A percentile compares a stretch with the other conserved stretches of the same genome.
Conservation (phyloP, 2,113 vertebrate genomes). For the Serilophus lunatus region DNA sequence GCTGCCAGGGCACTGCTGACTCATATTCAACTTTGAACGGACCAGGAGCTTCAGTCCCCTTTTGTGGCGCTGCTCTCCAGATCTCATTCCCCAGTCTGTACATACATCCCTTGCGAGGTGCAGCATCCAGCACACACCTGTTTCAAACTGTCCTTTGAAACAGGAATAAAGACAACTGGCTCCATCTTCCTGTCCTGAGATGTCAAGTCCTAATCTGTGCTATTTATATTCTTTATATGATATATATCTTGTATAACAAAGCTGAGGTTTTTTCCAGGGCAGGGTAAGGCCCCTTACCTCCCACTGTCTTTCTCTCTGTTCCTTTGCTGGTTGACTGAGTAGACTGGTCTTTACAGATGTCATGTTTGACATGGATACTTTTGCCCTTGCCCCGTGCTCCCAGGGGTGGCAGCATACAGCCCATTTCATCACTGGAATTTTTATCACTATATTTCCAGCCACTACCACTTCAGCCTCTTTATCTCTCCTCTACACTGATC, state of each 20-base stretch:
- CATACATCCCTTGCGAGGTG: neutral
- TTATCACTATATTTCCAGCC: neutral
- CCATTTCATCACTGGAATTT: neutral
- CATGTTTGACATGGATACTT: neutral
- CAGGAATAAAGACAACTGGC: neutral
- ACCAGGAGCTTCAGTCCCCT: neutral
- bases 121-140: neutral
- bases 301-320: neutral
- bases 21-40: fast-evolving
- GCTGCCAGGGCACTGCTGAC: neutral
- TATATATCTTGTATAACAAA: neutral
- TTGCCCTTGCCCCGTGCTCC: neutral
- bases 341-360: neutral
- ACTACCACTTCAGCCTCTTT: neutral
- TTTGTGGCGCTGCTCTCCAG: fast-evolving
- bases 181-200: neutral
- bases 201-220: neutral
- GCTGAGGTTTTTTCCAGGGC: neutral
- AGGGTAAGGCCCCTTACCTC: neutral
- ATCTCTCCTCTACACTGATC: neutral
- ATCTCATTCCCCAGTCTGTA: neutral
- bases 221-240: neutral
- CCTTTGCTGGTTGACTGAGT: neutral
- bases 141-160: neutral
- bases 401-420: neutral